phyloP scores from a whole-genome alignment of 1,140 invertebrate species.

The Babylonia areolata region DNA sequence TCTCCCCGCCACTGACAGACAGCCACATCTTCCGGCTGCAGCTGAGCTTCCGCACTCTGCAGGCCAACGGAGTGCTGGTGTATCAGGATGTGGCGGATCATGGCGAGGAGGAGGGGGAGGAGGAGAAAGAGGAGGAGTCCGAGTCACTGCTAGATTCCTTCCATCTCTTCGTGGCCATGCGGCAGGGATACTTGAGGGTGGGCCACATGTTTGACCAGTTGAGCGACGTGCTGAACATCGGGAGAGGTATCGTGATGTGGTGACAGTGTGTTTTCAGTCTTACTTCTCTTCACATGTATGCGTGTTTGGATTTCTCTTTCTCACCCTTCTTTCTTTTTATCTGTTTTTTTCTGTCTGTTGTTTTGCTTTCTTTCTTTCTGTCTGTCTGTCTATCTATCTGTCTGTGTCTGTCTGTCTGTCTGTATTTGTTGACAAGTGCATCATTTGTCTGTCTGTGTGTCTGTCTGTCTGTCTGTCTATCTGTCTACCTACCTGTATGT shows the following conservation, averaged over 20 bases:
- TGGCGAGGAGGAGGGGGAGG: neutral
- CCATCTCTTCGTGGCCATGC: neutral
- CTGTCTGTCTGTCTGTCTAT: neutral
- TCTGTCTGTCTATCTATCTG: too few relatives aligned
- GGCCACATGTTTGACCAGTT: neutral
- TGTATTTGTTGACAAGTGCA: too few relatives aligned
- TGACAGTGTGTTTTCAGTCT: too few relatives aligned
- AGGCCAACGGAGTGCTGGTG: neutral
- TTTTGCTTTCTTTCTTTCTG: too few relatives aligned
- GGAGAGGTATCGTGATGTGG: neutral
- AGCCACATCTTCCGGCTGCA: neutral
- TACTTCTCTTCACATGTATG: too few relatives aligned
- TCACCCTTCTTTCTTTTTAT: too few relatives aligned
- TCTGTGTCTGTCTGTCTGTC: too few relatives aligned
- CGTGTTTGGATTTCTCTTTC: too few relatives aligned
- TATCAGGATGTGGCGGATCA: neutral
- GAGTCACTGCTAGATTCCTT: neutral
- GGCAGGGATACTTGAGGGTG: slow-evolving; percentile 1
- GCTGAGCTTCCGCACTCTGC: slow-evolving; percentile 1
- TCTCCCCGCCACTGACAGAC: neutral
- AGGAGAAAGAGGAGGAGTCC: neutral
- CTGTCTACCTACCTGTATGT: neutral
- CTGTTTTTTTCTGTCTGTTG: too few relatives aligned
- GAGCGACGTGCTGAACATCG: neutral
- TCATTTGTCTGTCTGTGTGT: neutral